A percentile compares a stretch with the other conserved stretches of the same genome.
phyloP scores from a whole-genome alignment of 2,797 vertebrate species.

The Miichthys miiuy region DNA sequence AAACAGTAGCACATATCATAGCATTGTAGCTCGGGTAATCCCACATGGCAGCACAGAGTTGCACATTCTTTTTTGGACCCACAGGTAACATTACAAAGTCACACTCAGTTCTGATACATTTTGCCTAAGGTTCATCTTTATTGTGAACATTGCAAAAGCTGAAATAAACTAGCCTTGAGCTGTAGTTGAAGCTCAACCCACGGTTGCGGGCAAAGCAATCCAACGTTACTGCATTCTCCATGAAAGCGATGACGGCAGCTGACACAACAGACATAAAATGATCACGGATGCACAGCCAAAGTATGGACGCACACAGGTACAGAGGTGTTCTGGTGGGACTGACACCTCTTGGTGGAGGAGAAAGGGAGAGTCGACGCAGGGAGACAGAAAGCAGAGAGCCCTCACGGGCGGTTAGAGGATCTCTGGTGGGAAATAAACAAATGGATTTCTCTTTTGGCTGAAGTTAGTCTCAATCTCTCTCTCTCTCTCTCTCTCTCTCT shows the following conservation, averaged over 20 bases:
- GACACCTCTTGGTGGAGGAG: not conserved
- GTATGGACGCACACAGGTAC: conserved; percentile 1
- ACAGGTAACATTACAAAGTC: not conserved
- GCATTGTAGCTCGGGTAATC: not conserved
- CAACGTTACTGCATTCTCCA: not conserved
- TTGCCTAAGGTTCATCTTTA: conserved; percentile 2
- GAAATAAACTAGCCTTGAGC: not conserved
- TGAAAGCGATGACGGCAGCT: conserved; percentile 5
- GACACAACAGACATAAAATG: conserved; percentile 25
- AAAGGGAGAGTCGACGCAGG: not conserved
- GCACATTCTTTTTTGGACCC: not conserved
- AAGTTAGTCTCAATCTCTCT: conserved; percentile 11
- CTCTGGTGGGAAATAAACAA: conserved; percentile 30
- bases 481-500: conserved; percentile 1
- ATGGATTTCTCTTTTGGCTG: conserved; percentile 21
- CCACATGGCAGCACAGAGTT: not conserved
- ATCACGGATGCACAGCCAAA: conserved; percentile 5
- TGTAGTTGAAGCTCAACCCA: not conserved
- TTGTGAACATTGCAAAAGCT: conserved; percentile 1
- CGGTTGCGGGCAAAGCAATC: conserved; percentile 1
- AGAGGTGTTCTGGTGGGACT: not conserved
- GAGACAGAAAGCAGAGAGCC: not conserved
- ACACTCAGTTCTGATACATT: not conserved
- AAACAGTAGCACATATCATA: not conserved
- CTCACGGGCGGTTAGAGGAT: not conserved